phyloP scores from a whole-genome alignment of 2,113 vertebrate genomes.

The Trogon surrucura region DNA sequence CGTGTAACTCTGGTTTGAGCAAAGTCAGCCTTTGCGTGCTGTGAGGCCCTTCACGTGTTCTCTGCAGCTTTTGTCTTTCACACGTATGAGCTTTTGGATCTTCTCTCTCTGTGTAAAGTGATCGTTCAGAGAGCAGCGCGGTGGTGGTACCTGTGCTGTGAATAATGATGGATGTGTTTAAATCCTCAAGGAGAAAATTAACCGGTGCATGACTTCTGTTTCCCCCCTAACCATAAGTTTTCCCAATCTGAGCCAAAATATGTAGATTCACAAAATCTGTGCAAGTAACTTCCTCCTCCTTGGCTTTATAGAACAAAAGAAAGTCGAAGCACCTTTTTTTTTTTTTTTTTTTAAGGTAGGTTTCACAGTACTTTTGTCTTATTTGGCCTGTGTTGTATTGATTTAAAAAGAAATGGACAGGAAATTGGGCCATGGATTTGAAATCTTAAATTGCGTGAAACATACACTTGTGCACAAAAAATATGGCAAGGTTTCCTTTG shows the following conservation, averaged over 20 bases:
- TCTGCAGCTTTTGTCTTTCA: background rate
- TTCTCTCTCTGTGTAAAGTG: background rate
- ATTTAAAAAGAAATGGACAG: background rate
- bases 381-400: background rate
- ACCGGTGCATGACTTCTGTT: background rate
- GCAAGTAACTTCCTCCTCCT: background rate
- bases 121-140: background rate
- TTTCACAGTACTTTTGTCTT: background rate
- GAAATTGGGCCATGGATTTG: background rate
- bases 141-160: background rate
- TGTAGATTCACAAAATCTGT: background rate
- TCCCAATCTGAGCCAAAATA: background rate
- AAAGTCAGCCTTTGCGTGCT: accelerated
- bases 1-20: background rate
- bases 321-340: background rate
- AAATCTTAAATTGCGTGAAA: background rate
- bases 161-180: background rate
- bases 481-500: background rate
- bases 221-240: background rate
- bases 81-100: accelerated
- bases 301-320: background rate
- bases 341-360: background rate
- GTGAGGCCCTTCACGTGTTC: background rate
- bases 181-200: background rate
- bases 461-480: background rate